Evolutionary conservation across 2,797 vertebrate species (phyloP), one percentile per base, ranked within the genome.

Genomic region (Leuciscus waleckii): DNA sequence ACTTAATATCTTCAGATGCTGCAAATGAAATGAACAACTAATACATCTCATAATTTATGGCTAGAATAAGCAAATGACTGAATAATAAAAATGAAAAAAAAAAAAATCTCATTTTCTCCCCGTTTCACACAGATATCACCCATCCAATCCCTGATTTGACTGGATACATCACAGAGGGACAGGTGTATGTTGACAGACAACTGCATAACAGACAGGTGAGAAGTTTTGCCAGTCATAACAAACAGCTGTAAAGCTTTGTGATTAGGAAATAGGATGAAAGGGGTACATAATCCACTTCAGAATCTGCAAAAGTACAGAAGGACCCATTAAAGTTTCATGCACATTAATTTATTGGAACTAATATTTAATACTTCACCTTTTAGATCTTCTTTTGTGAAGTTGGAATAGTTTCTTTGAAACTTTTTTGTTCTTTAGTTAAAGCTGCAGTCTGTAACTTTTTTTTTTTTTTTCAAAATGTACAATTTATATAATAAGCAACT

Each of bases 121-220:
- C 17, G 16, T 87, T 83, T 14, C 29, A 65, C 13, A 39, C 90
- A 96, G 96, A 96, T 86, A 96, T 96, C 89, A 96, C 96, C 85
- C 96, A 96, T 91, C 96, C 96, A 0, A 96, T 96, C 56, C 96
- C 96, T 92, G 96, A 96, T 93, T 93, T 96, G 88, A 96, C 95
- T 37, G 96, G 96, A 37, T 96, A 96, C 91, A 96, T 96, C 90
- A 96, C 96, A 8, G 96, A 96, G 89, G 96, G 96, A 7, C 96
- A 96, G 88, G 94, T 96, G 37, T 96, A 96, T 11, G 95, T 96
- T 21, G 96, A 96, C 89, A 89, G 96, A 82, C 96, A 96, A 90
- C 94, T 96, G 76, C 96, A 96, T 91, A 96, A 96, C 93, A 93
- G 96, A 95, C 96, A 96, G 95, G 96, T 96, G 92, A 74, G 80